Evolutionary conservation across 2,888 invertebrate genomes (phyloP), one percentile per base, ranked within the genome.

Genomic region (Thymelicus lineola): DNA sequence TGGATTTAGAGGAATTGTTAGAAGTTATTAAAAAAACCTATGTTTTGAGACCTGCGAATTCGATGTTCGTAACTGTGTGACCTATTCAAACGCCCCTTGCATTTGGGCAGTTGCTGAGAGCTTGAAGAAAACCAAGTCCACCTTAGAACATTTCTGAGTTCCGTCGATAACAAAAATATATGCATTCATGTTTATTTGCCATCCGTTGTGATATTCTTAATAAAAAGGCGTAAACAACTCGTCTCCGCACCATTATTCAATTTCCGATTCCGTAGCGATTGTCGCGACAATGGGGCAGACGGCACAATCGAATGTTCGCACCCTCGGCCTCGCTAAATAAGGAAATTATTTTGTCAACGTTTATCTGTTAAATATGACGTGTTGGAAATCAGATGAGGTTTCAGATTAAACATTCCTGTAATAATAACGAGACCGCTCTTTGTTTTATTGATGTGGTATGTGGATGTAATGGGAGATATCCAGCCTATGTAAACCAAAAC

Each of bases 311-410:
- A 53, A 53, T 53, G 53, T 53, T 53, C 12, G 20, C 53, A 20
- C 53, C 53, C 53, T 42, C 28, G 28, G 28, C 28, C 42, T 53
- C 53, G 53, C 53, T 53, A 53, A 53, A 28, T 53, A 53, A 53
- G 53, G 53, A 53, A 53, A 53, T 53, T 53, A 53, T 28, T 53
- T 53, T 53, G 53, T 53, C 53, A 53, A 53, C 53, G 53, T 53
- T 53, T 53, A 20, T 53, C 53, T 53, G 53, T 53, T 53, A 12
- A 53, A 53, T 53, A 53, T 20, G 20, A 17, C 9, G 53, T 12
- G 53, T 53, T 53, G 20, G 53, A 53, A 53, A 53, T 53, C 17
- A 20, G 20, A 53, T 53, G 12, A 53, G 53, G 53, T 20, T 53
- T 53, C 53, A 10, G 53, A 53, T 53, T 53, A 53, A 53, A 53